phyloP scores from a whole-genome alignment of 2,113 vertebrate genomes.

The Leucopternis melanops region DNA sequence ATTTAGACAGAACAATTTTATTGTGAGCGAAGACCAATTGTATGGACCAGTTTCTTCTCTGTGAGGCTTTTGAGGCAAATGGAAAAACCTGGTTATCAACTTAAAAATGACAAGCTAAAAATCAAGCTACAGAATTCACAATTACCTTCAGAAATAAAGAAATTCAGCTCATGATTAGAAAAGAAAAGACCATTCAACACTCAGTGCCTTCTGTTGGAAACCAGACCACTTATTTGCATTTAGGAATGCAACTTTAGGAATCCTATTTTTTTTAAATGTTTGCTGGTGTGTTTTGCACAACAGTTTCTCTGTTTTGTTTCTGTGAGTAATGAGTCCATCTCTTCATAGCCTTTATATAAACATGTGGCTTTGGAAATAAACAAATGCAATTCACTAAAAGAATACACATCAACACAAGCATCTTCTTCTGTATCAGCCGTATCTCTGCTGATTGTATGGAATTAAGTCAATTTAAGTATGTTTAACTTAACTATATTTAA shows the following conservation, averaged over 20 bases:
- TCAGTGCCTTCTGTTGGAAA: neutral
- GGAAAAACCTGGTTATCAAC: neutral
- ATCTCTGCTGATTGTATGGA: neutral
- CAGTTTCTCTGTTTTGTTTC: neutral
- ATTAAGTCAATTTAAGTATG: neutral
- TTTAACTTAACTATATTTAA: neutral
- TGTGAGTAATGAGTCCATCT: neutral
- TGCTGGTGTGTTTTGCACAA: neutral
- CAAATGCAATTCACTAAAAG: neutral
- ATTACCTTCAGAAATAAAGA: neutral
- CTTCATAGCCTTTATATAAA: neutral
- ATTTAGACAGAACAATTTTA: neutral
- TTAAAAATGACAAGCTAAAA: neutral
- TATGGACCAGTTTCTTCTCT: neutral
- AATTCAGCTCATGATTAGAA: neutral
- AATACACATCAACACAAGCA: neutral
- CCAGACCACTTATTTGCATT: neutral
- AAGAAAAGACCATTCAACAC: neutral
- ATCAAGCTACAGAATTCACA: neutral
- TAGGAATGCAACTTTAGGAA: neutral
- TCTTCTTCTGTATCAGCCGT: neutral
- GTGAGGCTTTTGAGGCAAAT: neutral
- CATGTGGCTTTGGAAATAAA: neutral
- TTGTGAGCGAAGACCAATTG: neutral
- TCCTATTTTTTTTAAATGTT: neutral